These are phyloP conservation scores for Brachyhypopomus gauderio DNA, from an alignment of 2,113 vertebrate genomes.

Conservation along the genomic window DNA sequence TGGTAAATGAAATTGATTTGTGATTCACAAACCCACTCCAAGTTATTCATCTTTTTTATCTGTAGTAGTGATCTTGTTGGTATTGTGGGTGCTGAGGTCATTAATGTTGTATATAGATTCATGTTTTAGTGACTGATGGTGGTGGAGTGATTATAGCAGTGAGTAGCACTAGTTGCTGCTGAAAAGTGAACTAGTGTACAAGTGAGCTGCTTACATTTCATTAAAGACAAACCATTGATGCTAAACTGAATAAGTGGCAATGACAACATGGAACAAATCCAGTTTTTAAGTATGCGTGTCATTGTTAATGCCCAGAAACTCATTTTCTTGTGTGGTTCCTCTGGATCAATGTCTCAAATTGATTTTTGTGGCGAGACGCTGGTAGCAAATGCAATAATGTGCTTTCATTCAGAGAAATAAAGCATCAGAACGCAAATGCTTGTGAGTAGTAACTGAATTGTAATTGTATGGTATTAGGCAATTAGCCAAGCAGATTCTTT, in stretches of 20 bases:
- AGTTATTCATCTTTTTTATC: no score
- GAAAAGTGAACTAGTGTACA: background rate
- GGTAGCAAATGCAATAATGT: no score
- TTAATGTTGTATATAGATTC: background rate
- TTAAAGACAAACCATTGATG: background rate
- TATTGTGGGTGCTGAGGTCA: background rate
- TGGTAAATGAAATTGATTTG: no score
- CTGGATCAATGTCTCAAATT: background rate
- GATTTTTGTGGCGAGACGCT: no score
- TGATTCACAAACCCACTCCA: no score
- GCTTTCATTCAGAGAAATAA: background rate
- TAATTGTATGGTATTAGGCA: no score
- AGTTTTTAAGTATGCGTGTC: background rate
- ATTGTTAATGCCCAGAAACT: background rate
- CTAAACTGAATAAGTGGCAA: background rate
- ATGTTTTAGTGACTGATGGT: constrained; percentile 10
- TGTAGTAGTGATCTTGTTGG: background rate
- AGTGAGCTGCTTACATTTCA: background rate
- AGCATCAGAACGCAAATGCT: background rate
- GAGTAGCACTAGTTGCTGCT: constrained; percentile 12
- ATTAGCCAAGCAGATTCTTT: no score
- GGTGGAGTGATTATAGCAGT: background rate
- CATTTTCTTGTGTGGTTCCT: background rate
- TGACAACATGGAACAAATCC: background rate
- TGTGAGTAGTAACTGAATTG: no score